Conservation (phyloP, 1,140 invertebrate species). For the Eurosta solidaginis region DNA sequence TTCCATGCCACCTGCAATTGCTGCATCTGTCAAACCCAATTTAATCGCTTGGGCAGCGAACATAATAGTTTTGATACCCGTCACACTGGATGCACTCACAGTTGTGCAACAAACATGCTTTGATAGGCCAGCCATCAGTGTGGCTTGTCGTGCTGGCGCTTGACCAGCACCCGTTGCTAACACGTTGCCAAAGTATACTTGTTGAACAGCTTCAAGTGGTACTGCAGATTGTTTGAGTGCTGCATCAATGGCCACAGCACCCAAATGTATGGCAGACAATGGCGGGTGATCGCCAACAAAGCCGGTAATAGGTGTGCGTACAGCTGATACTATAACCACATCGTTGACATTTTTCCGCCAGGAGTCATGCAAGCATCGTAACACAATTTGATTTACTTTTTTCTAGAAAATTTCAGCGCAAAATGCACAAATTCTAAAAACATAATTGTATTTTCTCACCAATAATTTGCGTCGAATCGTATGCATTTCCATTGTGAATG, state of each 20-base stretch:
- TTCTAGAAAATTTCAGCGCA: background rate
- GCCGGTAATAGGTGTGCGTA: conserved; percentile 41
- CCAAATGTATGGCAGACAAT: conserved; percentile 26
- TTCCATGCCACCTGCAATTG: conserved; percentile 3
- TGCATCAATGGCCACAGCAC: conserved; percentile 42
- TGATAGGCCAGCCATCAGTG: background rate
- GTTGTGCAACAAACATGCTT: conserved; percentile 6
- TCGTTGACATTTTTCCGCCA: background rate
- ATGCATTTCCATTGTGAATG: background rate
- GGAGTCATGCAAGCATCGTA: background rate
- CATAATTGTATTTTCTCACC: background rate
- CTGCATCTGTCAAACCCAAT: background rate
- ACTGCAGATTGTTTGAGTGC: conserved; percentile 44
- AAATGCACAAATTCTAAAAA: background rate
- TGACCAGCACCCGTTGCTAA: background rate
- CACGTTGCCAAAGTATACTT: conserved; percentile 38
- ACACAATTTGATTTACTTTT: no score
- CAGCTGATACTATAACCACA: conserved; percentile 46
- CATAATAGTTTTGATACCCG: background rate
- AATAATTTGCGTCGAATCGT: background rate
- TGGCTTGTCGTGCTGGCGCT: conserved; percentile 1
- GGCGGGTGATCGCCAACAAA: background rate
- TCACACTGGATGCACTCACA: background rate
- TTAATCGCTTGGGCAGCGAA: background rate
- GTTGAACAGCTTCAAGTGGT: conserved; percentile 42